Evolutionary conservation across 2,113 vertebrate species (phyloP).

Genomic region (Pardalotus punctatus): DNA sequence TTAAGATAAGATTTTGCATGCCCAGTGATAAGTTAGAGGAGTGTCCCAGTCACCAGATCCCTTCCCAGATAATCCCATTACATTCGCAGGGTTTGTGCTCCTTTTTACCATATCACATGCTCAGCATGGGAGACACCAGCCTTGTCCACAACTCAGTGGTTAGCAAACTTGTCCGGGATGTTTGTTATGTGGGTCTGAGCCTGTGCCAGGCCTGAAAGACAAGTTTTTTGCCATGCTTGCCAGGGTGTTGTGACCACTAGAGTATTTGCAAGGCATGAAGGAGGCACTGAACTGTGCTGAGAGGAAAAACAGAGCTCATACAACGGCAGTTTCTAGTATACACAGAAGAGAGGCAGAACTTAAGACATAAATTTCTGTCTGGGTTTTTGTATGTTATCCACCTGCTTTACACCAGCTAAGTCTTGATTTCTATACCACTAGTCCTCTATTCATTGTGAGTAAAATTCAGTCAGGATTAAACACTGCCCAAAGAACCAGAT

Average conservation of each 20-base stretch:
- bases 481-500: background rate
- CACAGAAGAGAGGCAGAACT: background rate
- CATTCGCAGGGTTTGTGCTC: background rate
- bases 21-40: background rate
- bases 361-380: background rate
- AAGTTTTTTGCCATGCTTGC: background rate
- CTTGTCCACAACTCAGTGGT: background rate
- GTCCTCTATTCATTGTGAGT: background rate
- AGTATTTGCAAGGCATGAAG: background rate
- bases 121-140: background rate
- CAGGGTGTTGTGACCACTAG: background rate
- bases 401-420: background rate
- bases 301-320: background rate
- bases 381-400: background rate
- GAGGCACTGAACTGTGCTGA: background rate
- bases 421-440: background rate
- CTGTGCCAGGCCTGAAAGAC: background rate
- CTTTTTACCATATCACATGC: background rate
- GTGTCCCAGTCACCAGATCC: accelerated
- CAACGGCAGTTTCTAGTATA: background rate
- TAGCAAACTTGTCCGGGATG: background rate
- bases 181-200: background rate
- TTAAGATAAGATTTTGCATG: background rate
- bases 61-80: background rate
- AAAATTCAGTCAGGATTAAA: background rate